Evolutionary conservation across 2,888 invertebrate genomes (phyloP).

Genomic region (Galerucella nymphaeae): DNA sequence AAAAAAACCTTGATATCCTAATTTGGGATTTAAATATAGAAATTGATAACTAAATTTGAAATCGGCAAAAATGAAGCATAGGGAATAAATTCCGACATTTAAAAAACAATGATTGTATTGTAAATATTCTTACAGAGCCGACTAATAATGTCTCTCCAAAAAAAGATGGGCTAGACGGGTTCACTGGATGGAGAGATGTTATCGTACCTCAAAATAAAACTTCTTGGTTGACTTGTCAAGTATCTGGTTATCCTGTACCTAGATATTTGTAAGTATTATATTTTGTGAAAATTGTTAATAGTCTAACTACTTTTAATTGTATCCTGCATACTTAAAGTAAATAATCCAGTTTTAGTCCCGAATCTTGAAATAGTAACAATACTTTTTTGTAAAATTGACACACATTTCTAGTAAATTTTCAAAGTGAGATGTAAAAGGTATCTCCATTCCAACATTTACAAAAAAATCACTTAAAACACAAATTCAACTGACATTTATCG

Average conservation of each 20-base stretch:
- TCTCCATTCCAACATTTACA: slow-evolving; percentile 1
- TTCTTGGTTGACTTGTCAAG: slow-evolving; percentile 74
- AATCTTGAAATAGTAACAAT: no score
- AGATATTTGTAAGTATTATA: slow-evolving; percentile 64
- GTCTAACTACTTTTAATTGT: not conserved
- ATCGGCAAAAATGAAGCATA: not conserved
- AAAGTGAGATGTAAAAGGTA: not conserved
- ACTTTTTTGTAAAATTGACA: no score
- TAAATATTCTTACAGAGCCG: slow-evolving; percentile 61
- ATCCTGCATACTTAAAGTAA: not conserved
- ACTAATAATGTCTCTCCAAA: slow-evolving; percentile 74
- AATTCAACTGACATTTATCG: slow-evolving; percentile 27
- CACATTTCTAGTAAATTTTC: no score
- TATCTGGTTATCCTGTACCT: slow-evolving; percentile 68
- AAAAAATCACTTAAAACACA: not conserved
- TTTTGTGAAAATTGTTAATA: not conserved
- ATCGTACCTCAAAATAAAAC: slow-evolving; percentile 66
- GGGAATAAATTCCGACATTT: not conserved
- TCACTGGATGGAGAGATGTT: slow-evolving; percentile 71
- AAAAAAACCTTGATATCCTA: no score
- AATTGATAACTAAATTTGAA: not conserved
- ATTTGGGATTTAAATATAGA: no score
- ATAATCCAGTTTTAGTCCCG: no score
- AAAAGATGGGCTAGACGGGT: slow-evolving; percentile 69
- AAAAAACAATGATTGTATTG: not conserved